Base-by-base conservation (phyloP, 2,113 vertebrate species). In the Oncorhynchus mykiss region DNA sequence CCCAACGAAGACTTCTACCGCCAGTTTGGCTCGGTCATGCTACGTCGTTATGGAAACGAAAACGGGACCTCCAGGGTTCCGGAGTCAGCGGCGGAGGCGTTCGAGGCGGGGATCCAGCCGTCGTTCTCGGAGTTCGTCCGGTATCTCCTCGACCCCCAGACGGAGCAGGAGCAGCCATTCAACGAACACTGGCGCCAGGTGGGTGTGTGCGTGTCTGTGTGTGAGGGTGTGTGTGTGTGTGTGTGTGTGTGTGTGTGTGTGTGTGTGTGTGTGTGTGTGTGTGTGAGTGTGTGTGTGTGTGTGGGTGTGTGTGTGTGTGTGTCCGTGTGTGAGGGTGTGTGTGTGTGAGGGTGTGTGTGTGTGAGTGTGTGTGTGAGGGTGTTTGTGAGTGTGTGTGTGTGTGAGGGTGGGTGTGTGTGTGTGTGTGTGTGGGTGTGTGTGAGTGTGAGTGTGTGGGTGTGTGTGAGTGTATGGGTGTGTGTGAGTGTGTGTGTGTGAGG, bases 1-100 rank as follows among this genome's bases (percentile, higher is more conserved):
- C 94, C 95, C 0, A 99, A 99, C 39, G 94, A 96, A 83, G 94
- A 96, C 81, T 98, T 97, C 83, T 97, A 97, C 82, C 94, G 90
- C 0, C 92, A 94, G 14, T 97, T 96, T 74, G 96, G 96, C 34
- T 94, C 94, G 16, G 92, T 94, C 59, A 97, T 99, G 72, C 73
- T 93, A 72, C 81, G 51, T 7, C 87, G 81, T 9, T 92, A 85
- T 59, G 87, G 82, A 31, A 90, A 92, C 77, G 88, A 80, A 29
- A 89, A 91, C 77, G 85, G 95, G 39, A 54, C 51, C 12, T 94
- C 96, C 22, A 94, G 90, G 0, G 94, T 96, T 81, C 95, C 96
- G 0, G 84, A 88, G 71, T 96, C 95, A 0, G 96, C 94, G 22
- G 93, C 94, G 0, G 90, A 94, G 78, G 96, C 97, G 18, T 80